phyloP scores from a whole-genome alignment of 2,797 vertebrate species.

The Helarctos malayanus region DNA sequence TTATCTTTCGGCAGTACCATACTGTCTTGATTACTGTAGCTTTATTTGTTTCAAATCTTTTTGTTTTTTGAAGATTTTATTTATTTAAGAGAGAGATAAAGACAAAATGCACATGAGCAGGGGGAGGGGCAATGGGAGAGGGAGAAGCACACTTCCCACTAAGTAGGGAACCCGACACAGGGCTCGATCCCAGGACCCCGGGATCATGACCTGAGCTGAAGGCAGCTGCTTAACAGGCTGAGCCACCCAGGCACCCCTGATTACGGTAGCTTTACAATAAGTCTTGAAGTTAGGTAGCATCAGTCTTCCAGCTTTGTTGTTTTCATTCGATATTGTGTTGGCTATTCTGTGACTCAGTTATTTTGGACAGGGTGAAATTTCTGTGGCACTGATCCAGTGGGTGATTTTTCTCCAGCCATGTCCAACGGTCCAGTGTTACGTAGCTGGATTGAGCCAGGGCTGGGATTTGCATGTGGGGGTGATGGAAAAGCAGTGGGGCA shows the following conservation, averaged over 20 bases:
- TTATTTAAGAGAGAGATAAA: background rate
- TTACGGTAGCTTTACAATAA: background rate
- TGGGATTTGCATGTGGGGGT: background rate
- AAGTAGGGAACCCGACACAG: background rate
- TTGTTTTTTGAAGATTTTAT: no score
- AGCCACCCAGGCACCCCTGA: background rate
- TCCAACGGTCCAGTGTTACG: background rate
- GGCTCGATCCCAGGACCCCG: background rate
- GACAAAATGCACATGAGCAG: background rate
- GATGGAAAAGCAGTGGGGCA: background rate
- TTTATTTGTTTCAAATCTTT: background rate
- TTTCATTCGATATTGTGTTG: background rate
- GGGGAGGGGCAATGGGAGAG: background rate
- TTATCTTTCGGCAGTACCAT: background rate
- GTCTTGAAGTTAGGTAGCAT: background rate
- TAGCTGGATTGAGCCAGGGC: conserved; percentile 20
- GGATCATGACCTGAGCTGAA: background rate
- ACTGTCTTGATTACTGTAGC: background rate
- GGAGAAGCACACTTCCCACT: background rate
- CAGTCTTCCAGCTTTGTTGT: background rate
- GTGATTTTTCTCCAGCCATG: background rate
- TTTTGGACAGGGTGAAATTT: conserved; percentile 63
- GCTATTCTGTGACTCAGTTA: conserved; percentile 29
- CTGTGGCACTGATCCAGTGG: background rate
- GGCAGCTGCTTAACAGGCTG: background rate